phyloP scores from a whole-genome alignment of 2,113 vertebrate genomes.

The Lepisosteus oculatus region DNA sequence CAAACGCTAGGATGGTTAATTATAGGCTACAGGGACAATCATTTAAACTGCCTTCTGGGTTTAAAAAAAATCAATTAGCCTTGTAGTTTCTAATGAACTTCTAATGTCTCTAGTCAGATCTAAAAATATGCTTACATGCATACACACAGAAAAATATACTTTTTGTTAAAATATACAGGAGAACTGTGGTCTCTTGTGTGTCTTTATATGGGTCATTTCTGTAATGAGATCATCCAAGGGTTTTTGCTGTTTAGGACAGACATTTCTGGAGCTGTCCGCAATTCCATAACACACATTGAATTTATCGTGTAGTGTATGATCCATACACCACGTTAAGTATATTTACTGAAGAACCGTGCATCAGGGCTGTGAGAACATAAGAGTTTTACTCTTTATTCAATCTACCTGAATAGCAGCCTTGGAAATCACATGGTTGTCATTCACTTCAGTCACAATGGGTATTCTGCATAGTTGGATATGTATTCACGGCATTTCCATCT shows the following conservation, averaged over 20 bases:
- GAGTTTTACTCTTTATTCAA: too few relatives aligned
- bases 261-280: neutral
- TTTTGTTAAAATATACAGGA: neutral
- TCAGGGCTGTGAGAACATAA: too few relatives aligned
- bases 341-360: too few relatives aligned
- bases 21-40: constrained; percentile 16
- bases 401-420: too few relatives aligned
- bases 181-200: neutral
- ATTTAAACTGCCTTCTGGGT: neutral
- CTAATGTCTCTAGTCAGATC: neutral
- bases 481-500: too few relatives aligned
- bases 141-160: too few relatives aligned
- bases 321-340: too few relatives aligned
- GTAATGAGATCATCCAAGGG: constrained; percentile 19
- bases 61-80: constrained; percentile 15
- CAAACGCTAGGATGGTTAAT: constrained; percentile 14
- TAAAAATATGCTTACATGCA: neutral
- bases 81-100: constrained; percentile 6
- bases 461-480: too few relatives aligned
- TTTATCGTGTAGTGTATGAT: too few relatives aligned
- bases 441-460: too few relatives aligned
- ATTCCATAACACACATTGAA: neutral
- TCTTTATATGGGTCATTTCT: constrained; percentile 18
- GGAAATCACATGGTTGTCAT: too few relatives aligned
- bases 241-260: neutral